phyloP scores from a whole-genome alignment of 2,113 vertebrate species.

The Tyrannus savana region DNA sequence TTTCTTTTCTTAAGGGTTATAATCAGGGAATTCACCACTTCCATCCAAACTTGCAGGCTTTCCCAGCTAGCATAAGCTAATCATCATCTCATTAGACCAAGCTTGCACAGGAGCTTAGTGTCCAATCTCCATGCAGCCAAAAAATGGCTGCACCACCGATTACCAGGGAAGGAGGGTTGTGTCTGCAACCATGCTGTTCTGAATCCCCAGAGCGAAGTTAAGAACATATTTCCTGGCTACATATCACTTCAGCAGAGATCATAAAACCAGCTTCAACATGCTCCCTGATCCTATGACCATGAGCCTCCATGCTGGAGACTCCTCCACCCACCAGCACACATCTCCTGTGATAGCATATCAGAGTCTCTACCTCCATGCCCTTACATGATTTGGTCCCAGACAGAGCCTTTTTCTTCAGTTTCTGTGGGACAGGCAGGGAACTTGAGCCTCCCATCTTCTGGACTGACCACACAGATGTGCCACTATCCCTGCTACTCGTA shows the following conservation, averaged over 20 bases:
- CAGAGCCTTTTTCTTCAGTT: not conserved
- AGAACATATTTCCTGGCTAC: not conserved
- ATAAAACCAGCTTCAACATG: not conserved
- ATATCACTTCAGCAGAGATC: not conserved
- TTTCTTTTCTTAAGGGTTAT: not conserved
- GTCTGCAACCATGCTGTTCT: not conserved
- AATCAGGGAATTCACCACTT: not conserved
- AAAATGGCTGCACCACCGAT: not conserved
- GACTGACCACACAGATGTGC: not conserved
- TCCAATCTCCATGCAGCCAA: not conserved
- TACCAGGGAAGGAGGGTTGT: not conserved
- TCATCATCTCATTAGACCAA: not conserved
- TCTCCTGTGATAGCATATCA: accelerated
- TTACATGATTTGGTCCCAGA: not conserved
- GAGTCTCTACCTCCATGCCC: accelerated
- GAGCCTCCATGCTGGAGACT: not conserved
- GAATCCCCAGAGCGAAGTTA: not conserved
- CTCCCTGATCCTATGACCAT: accelerated
- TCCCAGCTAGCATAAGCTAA: not conserved
- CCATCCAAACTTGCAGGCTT: not conserved
- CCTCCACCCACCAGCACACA: not conserved
- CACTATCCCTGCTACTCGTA: not conserved
- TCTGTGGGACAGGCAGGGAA: not conserved
- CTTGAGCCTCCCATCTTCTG: not conserved
- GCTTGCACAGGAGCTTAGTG: not conserved